A percentile compares a stretch with the other conserved stretches of the same genome.
These are phyloP conservation scores for Monoplex corrugatus DNA, from an alignment of 2,888 invertebrate species.

Conservation along the genomic window DNA sequence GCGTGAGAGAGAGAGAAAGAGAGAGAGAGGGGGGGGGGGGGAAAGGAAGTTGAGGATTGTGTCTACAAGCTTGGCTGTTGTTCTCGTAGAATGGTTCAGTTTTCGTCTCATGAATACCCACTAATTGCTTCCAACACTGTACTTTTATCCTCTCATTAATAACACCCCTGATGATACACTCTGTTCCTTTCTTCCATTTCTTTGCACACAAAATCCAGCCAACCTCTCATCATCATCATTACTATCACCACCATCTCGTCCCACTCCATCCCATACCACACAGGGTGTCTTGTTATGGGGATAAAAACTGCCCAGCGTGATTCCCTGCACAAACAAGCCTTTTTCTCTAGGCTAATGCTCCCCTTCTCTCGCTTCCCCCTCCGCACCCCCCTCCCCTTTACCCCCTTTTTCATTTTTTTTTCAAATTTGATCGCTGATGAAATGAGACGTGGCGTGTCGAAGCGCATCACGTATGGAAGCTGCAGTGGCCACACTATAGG, in stretches of 20 bases:
- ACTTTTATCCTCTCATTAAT: no score
- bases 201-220: no score
- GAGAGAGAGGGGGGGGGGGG: not conserved
- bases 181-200: no score
- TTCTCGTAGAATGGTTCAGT: no score
- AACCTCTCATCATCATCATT: no score
- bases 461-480: not conserved
- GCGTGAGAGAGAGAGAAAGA: not conserved
- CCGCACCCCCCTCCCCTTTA: no score
- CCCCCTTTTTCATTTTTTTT: conserved; percentile 14
- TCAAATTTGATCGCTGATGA: conserved; percentile 37
- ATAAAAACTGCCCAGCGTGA: not conserved
- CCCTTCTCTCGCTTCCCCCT: no score
- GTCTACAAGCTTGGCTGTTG: no score
- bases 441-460: conserved; percentile 31
- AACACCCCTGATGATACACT: no score
- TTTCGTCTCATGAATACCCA: no score
- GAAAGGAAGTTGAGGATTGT: no score
- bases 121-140: no score
- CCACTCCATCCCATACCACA: not conserved
- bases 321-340: not conserved
- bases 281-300: not conserved
- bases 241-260: not conserved
- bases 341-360: not conserved
- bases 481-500: not conserved